Percentiles rank a stretch among this genome's conserved stretches.
These are phyloP conservation scores for Tetragnatha versicolor DNA, from an alignment of 1,140 invertebrate species.

Conservation along the genomic window DNA sequence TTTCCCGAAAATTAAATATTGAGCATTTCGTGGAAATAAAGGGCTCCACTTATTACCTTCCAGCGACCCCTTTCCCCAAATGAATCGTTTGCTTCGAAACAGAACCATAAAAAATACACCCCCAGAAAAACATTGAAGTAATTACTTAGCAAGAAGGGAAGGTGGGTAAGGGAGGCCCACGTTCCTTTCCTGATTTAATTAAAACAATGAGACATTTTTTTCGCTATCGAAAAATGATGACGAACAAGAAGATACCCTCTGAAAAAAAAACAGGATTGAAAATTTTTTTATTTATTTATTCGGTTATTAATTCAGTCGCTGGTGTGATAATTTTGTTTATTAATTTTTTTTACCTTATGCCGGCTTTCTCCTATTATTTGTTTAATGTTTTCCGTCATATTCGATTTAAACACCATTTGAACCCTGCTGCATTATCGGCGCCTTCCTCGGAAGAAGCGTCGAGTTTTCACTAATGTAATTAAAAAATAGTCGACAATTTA, in stretches of 20 bases:
- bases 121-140: neutral
- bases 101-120: neutral
- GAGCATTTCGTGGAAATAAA: neutral
- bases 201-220: slow-evolving; percentile 33
- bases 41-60: neutral
- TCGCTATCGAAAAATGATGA: neutral
- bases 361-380: neutral
- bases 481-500: neutral
- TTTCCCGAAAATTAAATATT: neutral
- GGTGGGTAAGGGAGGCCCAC: neutral
- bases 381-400: neutral
- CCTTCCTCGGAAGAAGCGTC: neutral
- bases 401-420: slow-evolving; percentile 11
- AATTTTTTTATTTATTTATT: neutral
- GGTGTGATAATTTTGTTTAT: neutral
- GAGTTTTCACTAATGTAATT: neutral
- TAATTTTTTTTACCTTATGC: neutral
- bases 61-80: neutral
- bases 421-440: neutral
- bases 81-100: neutral
- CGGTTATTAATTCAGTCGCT: slow-evolving; percentile 11
- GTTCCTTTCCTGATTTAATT: slow-evolving; percentile 20
- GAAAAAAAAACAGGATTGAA: neutral
- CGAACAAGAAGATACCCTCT: slow-evolving; percentile 8
- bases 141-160: too few relatives aligned